phyloP scores from a whole-genome alignment of 2,797 vertebrate genomes.

The Gymnopithys bicolor region DNA sequence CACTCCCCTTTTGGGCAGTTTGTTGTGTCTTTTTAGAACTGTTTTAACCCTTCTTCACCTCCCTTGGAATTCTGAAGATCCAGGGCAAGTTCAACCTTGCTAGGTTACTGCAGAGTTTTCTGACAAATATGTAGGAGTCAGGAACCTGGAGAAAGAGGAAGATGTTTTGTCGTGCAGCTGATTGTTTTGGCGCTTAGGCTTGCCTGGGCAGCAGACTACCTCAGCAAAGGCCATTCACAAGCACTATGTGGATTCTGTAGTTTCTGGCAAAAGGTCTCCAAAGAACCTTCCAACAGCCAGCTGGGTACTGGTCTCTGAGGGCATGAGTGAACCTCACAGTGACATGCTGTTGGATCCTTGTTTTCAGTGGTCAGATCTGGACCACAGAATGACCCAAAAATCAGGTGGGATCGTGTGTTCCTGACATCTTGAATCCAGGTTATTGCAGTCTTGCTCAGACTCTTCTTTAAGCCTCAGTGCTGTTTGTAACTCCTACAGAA shows the following conservation, averaged over 20 bases:
- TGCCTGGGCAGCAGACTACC: conserved; percentile 56
- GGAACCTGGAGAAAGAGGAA: conserved; percentile 17
- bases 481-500: conserved; percentile 29
- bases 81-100: background rate
- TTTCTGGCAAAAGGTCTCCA: conserved; percentile 7
- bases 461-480: conserved; percentile 16
- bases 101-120: background rate
- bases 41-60: conserved; percentile 4
- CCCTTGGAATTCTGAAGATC: conserved; percentile 3
- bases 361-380: background rate
- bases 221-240: conserved; percentile 41
- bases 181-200: background rate
- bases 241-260: background rate
- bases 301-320: background rate
- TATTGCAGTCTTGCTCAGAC: background rate
- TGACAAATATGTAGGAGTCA: background rate
- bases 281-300: background rate
- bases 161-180: background rate
- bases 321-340: background rate
- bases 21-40: background rate
- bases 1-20: background rate
- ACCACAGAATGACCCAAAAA: background rate
- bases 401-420: background rate
- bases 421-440: conserved; percentile 18
- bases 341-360: background rate